A percentile compares a stretch with the other conserved stretches of the same genome.
Evolutionary conservation across 1,140 invertebrate species (phyloP).

Genomic region (Tetraneura akinire): DNA sequence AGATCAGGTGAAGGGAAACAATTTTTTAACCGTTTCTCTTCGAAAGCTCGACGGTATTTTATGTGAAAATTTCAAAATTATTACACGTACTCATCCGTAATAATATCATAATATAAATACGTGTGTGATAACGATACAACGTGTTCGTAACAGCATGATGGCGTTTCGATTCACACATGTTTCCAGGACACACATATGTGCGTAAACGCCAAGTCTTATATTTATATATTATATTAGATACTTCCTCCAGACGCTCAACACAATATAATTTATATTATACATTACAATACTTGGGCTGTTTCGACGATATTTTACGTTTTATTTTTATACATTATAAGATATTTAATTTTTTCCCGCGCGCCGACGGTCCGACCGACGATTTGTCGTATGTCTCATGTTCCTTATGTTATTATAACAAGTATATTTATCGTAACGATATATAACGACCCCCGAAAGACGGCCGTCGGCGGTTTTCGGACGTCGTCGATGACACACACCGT

Average conservation of each 20-base stretch:
- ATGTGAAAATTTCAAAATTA: too few relatives aligned
- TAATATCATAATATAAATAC: background rate
- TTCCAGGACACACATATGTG: background rate
- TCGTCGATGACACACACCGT: background rate
- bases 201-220: conserved; percentile 18
- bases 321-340: too few relatives aligned
- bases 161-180: conserved; percentile 21
- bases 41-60: too few relatives aligned
- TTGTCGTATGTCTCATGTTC: background rate
- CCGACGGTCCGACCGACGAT: background rate
- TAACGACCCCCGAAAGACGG: conserved; percentile 1
- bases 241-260: background rate
- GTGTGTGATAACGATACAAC: background rate
- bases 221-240: conserved; percentile 6
- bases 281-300: background rate
- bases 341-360: too few relatives aligned
- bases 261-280: too few relatives aligned
- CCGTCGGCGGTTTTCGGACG: conserved; percentile 12
- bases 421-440: background rate
- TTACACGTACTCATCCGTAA: background rate
- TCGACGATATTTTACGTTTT: background rate
- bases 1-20: too few relatives aligned
- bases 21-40: too few relatives aligned
- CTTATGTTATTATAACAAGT: too few relatives aligned
- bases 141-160: too few relatives aligned